Base-by-base conservation (phyloP, 2,113 vertebrate species). In the Rhinopomastus cyanomelas region DNA sequence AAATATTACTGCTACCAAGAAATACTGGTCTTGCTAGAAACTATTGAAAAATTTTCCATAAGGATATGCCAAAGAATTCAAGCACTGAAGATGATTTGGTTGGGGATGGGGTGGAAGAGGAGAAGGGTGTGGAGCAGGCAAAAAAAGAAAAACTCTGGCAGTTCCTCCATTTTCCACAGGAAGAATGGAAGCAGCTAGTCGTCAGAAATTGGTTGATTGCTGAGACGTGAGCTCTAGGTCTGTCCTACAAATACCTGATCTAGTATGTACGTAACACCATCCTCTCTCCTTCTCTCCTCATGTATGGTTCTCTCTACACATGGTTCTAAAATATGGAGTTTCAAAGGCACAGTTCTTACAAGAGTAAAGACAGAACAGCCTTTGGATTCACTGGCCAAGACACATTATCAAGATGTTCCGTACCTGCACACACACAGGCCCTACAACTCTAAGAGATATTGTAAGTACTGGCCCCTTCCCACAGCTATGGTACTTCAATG, bases 61-160 rank as follows among this genome's bases (percentile, higher is more conserved):
- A 69, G 5, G 16, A 59, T 66, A 71, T 12, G 55, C 1, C 30
- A 37, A 57, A 85, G 12, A 66, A 66, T 52, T 78, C 15, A 86
- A 71, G 19, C 21, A 77, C 15, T 56, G 4, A 67, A 71, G 27
- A 27, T 72, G 22, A 23, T 48, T 57, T 60, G 16, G 1, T 39
- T 9, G 8, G 9, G 19, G 23, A 18, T 14, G 11, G 26, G 11
- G 11, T 18, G 3, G 6, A 3, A 16, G 12, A 9, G 3, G n/a
- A 7, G n/a, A 12, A 37, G 8, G 2, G 5, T 6, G 12, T 52
- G 26, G 26, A 14, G 26, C 20, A 62, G 16, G 11, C 16, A 39
- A 39, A 27, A 11, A 29, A 42, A 80, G 12, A 3, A 62, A 60
- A 79, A 60, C 26, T 16, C 57, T 14, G 19, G 36, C 8, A 10